Evolutionary conservation across 64 coral and sea anemone species (phyloP), one percentile per base, ranked within the genome.

Genomic region (Stichodactyla helianthus): DNA sequence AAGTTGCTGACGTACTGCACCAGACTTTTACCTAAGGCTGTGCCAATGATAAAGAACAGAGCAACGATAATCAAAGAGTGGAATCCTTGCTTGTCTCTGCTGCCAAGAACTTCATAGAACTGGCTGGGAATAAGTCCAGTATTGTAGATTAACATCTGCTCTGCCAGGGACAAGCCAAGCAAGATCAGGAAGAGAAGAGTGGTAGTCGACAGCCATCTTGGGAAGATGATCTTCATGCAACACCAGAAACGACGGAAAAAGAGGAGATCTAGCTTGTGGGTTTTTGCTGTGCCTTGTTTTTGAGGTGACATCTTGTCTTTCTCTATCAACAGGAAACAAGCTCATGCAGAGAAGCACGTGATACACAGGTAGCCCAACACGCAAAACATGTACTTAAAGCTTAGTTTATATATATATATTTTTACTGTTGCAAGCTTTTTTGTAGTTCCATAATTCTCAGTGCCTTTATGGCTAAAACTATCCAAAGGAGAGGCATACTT

Each of bases 111-210:
- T 77, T 99, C 90, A 76, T 95, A 95, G 85, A 91, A 99, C 70
- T 80, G 88, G 56, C 97, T 99, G 83, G 97, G 90, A 83, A 99
- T 92, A 25, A 99, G 88, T 16, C 97, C 97, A 88, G 97, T 94
- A 77, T 99, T 99, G 78, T 99, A 99, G 22, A 95, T 82, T 27
- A 99, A 35, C 90, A 92, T 90, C 76, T 99, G 93, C 15, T 95
- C 97, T 56, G 87, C 90, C 79, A 98, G 65, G 9, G 96, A 88
- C 10, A 98, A 70, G 13, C 96, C 96, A 28, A 98, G 74, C 3
- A 98, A 65, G 26, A 98, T 53, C 20, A 92, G 81, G 79, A 98
- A 92, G 50, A 98, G 50, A 15, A 98, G 82, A 82, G 86, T 81
- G 6, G 90, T 92, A 0, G 93, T 92, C 16, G 92, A 86, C 6